Conservation (phyloP, 1,140 invertebrate species). For the Drosophila serrata region DNA sequence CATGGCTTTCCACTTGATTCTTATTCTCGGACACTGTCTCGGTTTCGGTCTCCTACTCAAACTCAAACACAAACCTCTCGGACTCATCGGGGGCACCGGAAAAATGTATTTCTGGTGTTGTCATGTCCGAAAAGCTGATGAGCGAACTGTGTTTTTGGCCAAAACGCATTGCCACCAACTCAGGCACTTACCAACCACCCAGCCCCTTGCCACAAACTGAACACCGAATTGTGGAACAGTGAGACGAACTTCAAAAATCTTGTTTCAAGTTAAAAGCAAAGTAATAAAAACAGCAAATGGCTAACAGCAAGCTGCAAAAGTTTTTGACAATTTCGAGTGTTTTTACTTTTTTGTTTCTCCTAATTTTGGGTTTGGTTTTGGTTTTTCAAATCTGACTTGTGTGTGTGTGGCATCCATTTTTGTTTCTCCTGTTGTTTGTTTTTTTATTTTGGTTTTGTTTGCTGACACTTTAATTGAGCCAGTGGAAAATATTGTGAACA, state of each 20-base stretch:
- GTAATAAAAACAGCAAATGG: conserved; percentile 63
- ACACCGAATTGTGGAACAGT: conserved; percentile 23
- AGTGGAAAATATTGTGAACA: conserved; percentile 52
- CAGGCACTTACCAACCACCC: not conserved
- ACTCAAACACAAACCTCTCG: not conserved
- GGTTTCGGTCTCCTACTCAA: not conserved
- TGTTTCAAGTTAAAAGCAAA: conserved; percentile 66
- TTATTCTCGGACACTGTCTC: conserved; percentile 8
- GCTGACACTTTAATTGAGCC: conserved; percentile 70
- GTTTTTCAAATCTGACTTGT: conserved; percentile 40
- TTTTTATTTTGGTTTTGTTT: conserved; percentile 39
- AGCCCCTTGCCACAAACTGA: conserved; percentile 24
- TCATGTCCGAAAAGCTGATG: conserved; percentile 66
- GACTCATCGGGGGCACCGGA: conserved; percentile 17
- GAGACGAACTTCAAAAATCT: conserved; percentile 58
- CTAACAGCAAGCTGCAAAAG: conserved; percentile 54
- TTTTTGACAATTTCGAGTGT: conserved; percentile 65
- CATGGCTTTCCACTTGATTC: conserved; percentile 25
- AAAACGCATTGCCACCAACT: conserved; percentile 17
- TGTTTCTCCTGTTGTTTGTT: conserved; percentile 1
- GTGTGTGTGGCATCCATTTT: conserved; percentile 23
- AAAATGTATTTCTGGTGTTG: conserved; percentile 57
- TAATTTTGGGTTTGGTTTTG: conserved; percentile 46
- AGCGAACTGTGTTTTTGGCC: conserved; percentile 60
- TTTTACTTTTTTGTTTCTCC: conserved; percentile 41